These are phyloP conservation scores for Oithona nana DNA, from an alignment of 2,888 invertebrate genomes.

Conservation along the genomic window DNA sequence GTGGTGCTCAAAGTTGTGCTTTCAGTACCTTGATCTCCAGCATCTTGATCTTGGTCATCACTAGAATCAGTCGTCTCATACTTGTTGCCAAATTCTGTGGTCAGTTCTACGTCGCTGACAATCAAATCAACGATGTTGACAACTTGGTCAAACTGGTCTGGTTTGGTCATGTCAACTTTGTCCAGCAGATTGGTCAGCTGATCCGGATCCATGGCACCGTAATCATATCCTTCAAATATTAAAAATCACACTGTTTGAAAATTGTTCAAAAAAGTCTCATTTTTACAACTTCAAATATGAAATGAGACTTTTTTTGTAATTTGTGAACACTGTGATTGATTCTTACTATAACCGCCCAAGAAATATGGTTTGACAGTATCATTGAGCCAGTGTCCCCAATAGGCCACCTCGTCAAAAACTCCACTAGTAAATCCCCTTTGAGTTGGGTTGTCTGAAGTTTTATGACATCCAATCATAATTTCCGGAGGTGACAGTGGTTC, in stretches of 20 bases:
- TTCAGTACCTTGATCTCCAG: neutral
- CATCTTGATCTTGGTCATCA: neutral
- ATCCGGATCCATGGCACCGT: neutral
- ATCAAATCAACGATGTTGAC: neutral
- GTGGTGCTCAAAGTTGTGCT: neutral
- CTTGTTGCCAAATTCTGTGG: neutral
- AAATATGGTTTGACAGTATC: neutral
- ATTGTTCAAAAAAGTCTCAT: neutral
- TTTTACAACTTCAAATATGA: no score
- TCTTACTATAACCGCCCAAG: slow-evolving; percentile 6
- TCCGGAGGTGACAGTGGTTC: neutral
- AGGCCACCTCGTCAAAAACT: slow-evolving; percentile 5
- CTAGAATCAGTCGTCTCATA: neutral
- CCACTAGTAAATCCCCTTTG: neutral
- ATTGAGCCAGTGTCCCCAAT: neutral
- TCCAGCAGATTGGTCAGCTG: neutral
- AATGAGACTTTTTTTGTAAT: neutral
- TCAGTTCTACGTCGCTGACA: neutral
- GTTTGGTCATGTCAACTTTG: neutral
- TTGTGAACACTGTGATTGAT: no score
- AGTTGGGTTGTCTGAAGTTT: neutral
- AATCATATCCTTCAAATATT: neutral
- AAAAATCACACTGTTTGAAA: neutral
- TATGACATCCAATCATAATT: slow-evolving; percentile 10
- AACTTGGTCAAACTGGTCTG: neutral